Conservation (phyloP, 2,888 invertebrate genomes). For the Eupithecia dodoneata region DNA sequence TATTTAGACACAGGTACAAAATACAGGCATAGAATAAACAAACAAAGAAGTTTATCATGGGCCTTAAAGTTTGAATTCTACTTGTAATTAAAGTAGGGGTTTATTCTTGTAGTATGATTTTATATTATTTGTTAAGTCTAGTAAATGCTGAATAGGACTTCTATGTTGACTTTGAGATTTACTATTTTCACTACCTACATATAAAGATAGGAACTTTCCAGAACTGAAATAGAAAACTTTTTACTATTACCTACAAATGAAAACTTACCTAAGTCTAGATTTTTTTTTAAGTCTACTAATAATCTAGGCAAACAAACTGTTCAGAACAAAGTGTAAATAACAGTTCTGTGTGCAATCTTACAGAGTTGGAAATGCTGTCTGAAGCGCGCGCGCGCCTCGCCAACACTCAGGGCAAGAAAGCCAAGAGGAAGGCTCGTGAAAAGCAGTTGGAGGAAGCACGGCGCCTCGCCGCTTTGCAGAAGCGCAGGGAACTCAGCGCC, state of each 20-base stretch:
- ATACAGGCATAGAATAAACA: too few species aligned
- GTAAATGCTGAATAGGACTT: not conserved
- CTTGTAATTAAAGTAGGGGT: not conserved
- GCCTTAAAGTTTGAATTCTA: too few species aligned
- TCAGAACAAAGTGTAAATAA: too few species aligned
- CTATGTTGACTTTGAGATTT: not conserved
- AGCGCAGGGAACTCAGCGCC: slow-evolving; percentile 97
- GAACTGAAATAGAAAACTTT: not conserved
- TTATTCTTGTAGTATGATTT: not conserved
- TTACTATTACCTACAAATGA: not conserved
- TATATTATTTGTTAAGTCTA: not conserved
- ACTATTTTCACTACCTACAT: not conserved
- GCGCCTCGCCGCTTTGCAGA: slow-evolving; percentile 97
- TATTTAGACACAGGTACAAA: too few species aligned
- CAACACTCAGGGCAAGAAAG: slow-evolving; percentile 98
- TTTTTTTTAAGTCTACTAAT: too few species aligned
- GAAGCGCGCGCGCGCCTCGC: slow-evolving; percentile 99
- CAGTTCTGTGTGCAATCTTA: too few species aligned
- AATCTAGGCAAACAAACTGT: too few species aligned
- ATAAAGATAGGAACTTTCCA: not conserved
- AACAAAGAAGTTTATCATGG: too few species aligned
- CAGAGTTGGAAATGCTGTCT: slow-evolving; percentile 99
- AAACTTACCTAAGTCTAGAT: not conserved
- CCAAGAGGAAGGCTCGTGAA: slow-evolving; percentile 97
- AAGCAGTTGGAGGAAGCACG: slow-evolving; percentile 99